Percentiles rank a stretch among this genome's conserved stretches.
These are phyloP conservation scores for Saimiri boliviensis DNA, from an alignment of 2,113 vertebrate genomes.

Conservation along the genomic window DNA sequence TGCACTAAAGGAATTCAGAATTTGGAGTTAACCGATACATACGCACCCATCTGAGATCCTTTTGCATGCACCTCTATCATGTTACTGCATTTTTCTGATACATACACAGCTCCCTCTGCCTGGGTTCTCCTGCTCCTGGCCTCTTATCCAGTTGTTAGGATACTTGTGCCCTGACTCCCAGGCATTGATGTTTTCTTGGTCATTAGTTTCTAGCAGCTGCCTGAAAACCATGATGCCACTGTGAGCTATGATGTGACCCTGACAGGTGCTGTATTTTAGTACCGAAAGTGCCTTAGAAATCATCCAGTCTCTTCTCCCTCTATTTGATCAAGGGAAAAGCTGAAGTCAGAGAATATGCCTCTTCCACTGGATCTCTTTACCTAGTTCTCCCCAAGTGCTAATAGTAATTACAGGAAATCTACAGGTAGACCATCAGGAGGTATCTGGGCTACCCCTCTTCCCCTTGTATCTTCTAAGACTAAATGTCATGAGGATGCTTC, in stretches of 20 bases:
- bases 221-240: no score
- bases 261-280: not conserved
- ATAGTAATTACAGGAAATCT: not conserved
- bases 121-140: not conserved
- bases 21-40: not conserved
- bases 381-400: not conserved
- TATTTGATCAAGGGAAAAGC: not conserved
- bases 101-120: not conserved
- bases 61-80: rapidly evolving
- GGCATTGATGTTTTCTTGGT: not conserved
- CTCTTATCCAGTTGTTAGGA: not conserved
- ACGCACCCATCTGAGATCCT: not conserved
- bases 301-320: not conserved
- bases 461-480: not conserved
- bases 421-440: not conserved
- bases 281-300: not conserved
- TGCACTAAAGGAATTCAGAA: not conserved
- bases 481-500: not conserved
- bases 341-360: not conserved
- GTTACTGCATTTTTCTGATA: not conserved
- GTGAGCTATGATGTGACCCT: not conserved
- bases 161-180: not conserved
- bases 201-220: not conserved
- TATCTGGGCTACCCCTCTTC: not conserved
- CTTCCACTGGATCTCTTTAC: not conserved